Evolutionary conservation across 2,797 vertebrate species (phyloP).

Genomic region (Helostoma temminkii): DNA sequence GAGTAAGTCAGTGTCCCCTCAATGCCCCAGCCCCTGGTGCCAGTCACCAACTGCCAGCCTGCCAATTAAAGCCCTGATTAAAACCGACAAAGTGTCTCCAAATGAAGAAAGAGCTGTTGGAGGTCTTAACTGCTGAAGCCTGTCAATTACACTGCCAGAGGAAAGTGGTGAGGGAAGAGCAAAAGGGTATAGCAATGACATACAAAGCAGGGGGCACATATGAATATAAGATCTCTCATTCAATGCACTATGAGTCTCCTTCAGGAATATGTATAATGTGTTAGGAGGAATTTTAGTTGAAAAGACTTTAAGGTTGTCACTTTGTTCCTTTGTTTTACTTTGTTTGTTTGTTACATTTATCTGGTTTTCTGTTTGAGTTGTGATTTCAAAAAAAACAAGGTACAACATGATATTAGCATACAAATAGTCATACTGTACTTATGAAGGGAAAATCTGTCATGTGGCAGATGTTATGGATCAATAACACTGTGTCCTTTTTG

Average conservation of each 20-base stretch:
- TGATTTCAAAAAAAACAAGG: constrained; percentile 18
- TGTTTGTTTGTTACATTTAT: background rate
- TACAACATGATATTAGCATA: constrained; percentile 6
- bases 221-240: constrained; percentile 59
- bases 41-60: constrained; percentile 82
- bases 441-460: constrained; percentile 3
- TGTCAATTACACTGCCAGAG: constrained; percentile 84
- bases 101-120: constrained; percentile 86
- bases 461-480: constrained; percentile 24
- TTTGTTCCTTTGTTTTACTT: constrained; percentile 20
- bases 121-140: constrained; percentile 82
- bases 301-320: constrained; percentile 31
- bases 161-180: constrained; percentile 67
- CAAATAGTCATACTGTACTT: background rate
- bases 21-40: constrained; percentile 70
- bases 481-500: constrained; percentile 53
- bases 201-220: constrained; percentile 49
- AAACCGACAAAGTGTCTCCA: constrained; percentile 88
- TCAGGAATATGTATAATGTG: constrained; percentile 39
- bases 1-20: constrained; percentile 75
- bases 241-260: constrained; percentile 38
- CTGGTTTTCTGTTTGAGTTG: constrained; percentile 1
- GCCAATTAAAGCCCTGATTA: constrained; percentile 89
- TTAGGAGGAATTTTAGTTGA: constrained; percentile 29
- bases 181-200: constrained; percentile 70